A percentile compares a stretch with the other conserved stretches of the same genome.
These are phyloP conservation scores for Chrysochloris asiatica DNA, from an alignment of 2,113 vertebrate genomes.

Conservation along the genomic window DNA sequence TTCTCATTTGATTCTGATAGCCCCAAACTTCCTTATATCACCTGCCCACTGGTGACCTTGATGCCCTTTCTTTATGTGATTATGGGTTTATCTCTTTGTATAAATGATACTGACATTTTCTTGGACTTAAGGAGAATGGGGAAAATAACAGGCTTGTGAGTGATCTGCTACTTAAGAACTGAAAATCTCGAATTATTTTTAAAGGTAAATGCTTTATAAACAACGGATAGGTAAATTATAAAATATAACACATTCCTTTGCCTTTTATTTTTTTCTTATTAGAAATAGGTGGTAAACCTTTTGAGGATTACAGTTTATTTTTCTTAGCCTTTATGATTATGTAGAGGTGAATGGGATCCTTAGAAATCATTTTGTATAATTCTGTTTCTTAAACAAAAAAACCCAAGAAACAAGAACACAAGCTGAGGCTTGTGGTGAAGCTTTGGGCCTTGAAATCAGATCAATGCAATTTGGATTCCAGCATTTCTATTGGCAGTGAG, in stretches of 20 bases:
- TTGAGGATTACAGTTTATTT: neutral
- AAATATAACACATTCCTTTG: neutral
- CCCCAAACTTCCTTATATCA: neutral
- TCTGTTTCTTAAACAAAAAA: neutral
- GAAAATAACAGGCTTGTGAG: neutral
- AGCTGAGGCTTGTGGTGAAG: no score
- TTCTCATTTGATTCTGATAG: neutral
- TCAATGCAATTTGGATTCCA: neutral
- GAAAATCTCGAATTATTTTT: slow-evolving; percentile 3
- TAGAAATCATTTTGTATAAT: neutral
- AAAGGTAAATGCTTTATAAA: neutral
- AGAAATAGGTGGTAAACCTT: neutral
- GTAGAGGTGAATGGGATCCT: no score
- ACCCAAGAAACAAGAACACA: no score
- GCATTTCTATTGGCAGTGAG: neutral
- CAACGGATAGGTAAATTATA: neutral
- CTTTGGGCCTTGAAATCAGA: neutral
- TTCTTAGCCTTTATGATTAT: no score
- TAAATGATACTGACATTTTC: neutral
- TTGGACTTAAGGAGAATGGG: neutral
- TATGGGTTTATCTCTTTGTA: neutral
- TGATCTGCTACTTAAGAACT: neutral
- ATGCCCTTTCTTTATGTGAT: neutral
- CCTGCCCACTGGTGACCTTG: neutral
- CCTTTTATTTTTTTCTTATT: neutral